Conservation (phyloP, 2,888 invertebrate genomes). For the Argynnis bischoffii region DNA sequence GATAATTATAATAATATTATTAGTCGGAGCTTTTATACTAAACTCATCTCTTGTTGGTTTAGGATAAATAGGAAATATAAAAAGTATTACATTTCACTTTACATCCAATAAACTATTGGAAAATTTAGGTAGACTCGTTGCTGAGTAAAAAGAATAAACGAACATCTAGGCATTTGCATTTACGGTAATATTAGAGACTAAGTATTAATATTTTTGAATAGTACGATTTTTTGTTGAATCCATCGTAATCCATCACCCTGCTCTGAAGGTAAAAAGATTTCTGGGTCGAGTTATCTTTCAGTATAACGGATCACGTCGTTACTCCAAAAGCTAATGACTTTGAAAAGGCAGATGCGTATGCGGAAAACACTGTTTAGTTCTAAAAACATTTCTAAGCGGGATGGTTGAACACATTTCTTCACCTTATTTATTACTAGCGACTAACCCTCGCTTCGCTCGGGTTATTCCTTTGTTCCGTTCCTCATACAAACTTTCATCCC, state of each 20-base stretch:
- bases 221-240: neutral
- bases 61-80: too few species aligned
- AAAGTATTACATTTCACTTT: too few species aligned
- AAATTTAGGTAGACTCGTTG: too few species aligned
- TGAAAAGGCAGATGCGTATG: conserved; percentile 16
- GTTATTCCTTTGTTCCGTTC: too few species aligned
- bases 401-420: neutral
- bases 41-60: too few species aligned
- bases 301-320: conserved; percentile 24
- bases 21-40: too few species aligned
- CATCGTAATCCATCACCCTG: conserved; percentile 16
- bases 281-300: conserved; percentile 9
- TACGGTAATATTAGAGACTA: too few species aligned
- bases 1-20: too few species aligned
- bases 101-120: neutral
- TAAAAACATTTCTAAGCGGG: neutral
- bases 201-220: neutral
- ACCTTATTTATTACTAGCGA: neutral
- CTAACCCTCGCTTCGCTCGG: too few species aligned
- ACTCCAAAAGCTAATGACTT: conserved; percentile 22
- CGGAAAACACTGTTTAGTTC: neutral
- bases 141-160: too few species aligned
- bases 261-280: conserved; percentile 17
- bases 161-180: too few species aligned
- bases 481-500: too few species aligned